phyloP scores from a whole-genome alignment of 2,888 invertebrate genomes.

The Drosophila maculinotata region DNA sequence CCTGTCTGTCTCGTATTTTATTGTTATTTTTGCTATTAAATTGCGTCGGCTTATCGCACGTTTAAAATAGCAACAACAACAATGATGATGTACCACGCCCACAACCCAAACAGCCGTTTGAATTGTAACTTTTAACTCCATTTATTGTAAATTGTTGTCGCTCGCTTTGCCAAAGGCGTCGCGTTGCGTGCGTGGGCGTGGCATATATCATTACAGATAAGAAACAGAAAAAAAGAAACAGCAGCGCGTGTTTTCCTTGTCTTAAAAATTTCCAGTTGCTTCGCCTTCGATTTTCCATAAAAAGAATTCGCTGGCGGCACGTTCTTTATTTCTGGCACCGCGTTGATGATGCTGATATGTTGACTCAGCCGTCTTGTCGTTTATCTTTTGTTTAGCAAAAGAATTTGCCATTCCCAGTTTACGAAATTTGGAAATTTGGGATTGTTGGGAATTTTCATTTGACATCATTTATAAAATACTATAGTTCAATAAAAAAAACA shows the following conservation, averaged over 20 bases:
- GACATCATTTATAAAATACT: no score
- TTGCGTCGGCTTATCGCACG: constrained; percentile 81
- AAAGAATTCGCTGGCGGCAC: constrained; percentile 40
- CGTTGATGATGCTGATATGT: constrained; percentile 23
- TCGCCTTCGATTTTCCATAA: constrained; percentile 49
- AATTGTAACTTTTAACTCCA: constrained; percentile 81
- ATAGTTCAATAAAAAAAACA: no score
- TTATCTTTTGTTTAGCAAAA: constrained; percentile 13
- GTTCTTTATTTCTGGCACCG: constrained; percentile 19
- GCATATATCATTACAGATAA: constrained; percentile 80
- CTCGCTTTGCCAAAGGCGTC: constrained; percentile 47
- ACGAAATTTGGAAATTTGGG: not conserved
- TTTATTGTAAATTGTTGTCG: constrained; percentile 81
- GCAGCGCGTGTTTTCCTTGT: constrained; percentile 49
- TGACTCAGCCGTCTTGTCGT: constrained; percentile 12
- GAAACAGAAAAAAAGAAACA: constrained; percentile 11
- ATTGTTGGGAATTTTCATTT: constrained; percentile 9
- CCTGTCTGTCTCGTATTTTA: constrained; percentile 69
- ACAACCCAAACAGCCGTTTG: constrained; percentile 45
- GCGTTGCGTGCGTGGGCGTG: constrained; percentile 55
- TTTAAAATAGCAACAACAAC: constrained; percentile 70
- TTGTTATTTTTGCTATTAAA: constrained; percentile 82
- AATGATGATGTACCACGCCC: constrained; percentile 38
- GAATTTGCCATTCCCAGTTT: constrained; percentile 7
- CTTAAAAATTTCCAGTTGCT: constrained; percentile 31